phyloP scores from a whole-genome alignment of 1,140 invertebrate species.

The Drosophila arizonae region DNA sequence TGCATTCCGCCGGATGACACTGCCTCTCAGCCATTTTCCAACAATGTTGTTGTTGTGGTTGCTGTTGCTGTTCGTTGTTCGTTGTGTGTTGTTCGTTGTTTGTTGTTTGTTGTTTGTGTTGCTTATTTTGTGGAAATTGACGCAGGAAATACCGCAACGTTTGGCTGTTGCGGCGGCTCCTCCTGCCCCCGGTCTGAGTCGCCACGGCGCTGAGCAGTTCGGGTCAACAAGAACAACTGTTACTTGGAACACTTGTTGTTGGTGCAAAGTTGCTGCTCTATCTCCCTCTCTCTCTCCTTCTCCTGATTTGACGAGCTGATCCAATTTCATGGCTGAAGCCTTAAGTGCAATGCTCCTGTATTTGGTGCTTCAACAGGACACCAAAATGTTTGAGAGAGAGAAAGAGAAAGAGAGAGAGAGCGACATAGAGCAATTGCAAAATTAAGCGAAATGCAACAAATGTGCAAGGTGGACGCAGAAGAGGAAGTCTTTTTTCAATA shows the following conservation, averaged over 20 bases:
- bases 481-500: conserved; percentile 41
- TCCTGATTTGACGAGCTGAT: conserved; percentile 65
- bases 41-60: background rate
- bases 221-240: conserved; percentile 43
- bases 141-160: conserved; percentile 68
- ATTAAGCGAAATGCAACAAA: conserved; percentile 67
- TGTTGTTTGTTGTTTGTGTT: conserved; percentile 22
- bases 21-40: conserved; percentile 26
- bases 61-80: conserved; percentile 2
- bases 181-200: conserved; percentile 48
- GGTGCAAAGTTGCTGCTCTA: conserved; percentile 15
- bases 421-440: conserved; percentile 57
- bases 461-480: conserved; percentile 19
- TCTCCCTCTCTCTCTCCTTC: background rate
- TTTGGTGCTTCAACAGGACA: conserved; percentile 63
- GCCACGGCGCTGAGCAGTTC: conserved; percentile 27
- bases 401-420: conserved; percentile 6
- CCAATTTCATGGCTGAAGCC: conserved; percentile 74
- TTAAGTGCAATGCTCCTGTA: conserved; percentile 51
- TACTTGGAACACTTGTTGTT: conserved; percentile 60
- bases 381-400: background rate
- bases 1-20: conserved; percentile 47
- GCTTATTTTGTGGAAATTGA: conserved; percentile 65
- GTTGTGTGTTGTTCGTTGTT: background rate
- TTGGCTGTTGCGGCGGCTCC: conserved; percentile 9